Evolutionary conservation across 2,888 invertebrate genomes (phyloP).

Genomic region (Pseudeuparius sepicola): DNA sequence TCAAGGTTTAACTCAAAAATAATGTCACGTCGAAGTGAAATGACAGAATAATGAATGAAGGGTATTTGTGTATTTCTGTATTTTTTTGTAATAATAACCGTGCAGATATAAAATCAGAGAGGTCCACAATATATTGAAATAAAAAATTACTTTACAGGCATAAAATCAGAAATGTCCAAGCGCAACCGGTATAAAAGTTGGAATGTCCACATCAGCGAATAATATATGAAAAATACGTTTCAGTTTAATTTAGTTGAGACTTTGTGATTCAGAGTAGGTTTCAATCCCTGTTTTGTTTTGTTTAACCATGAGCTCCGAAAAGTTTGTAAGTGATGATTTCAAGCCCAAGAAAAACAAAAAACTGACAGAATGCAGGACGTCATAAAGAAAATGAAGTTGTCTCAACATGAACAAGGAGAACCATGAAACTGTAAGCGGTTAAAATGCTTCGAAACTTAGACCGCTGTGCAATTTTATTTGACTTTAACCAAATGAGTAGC

Average conservation of each 20-base stretch:
- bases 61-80: no score
- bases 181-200: slow-evolving; percentile 5
- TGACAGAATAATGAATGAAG: no score
- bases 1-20: no score
- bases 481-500: slow-evolving; percentile 8
- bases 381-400: no score
- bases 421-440: no score
- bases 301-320: background rate
- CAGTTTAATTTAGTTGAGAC: no score
- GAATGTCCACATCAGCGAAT: slow-evolving; percentile 3
- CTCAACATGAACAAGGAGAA: no score
- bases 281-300: slow-evolving; percentile 3
- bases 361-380: slow-evolving; percentile 4
- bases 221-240: no score
- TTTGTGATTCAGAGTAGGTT: slow-evolving; percentile 2
- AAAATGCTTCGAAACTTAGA: no score
- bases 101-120: slow-evolving; percentile 1
- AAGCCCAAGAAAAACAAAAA: slow-evolving; percentile 4
- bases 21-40: no score
- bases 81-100: slow-evolving; percentile 1
- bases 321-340: slow-evolving; percentile 5
- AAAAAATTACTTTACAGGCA: slow-evolving; percentile 6
- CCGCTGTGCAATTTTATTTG: background rate
- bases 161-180: slow-evolving; percentile 8
- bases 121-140: slow-evolving; percentile 4